phyloP scores from a whole-genome alignment of 1,140 invertebrate genomes.

The Eueides isabella region DNA sequence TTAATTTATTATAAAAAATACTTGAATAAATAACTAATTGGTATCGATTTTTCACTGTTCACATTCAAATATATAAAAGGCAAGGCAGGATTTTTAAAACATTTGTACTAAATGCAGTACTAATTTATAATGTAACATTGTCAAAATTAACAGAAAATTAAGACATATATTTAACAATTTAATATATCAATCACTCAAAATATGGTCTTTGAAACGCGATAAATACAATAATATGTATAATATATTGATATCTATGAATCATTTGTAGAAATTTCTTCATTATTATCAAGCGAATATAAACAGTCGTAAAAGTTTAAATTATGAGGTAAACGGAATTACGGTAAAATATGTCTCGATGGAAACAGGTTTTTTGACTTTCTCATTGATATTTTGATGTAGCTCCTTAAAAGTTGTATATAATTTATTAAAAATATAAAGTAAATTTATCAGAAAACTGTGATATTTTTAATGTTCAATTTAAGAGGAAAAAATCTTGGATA shows the following conservation, averaged over 20 bases:
- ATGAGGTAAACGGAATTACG: slow-evolving; percentile 10
- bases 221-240: too few species aligned
- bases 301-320: slow-evolving; percentile 9
- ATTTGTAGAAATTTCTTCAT: not conserved
- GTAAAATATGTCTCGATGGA: slow-evolving; percentile 3
- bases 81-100: too few species aligned
- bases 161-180: too few species aligned
- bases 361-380: not conserved
- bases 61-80: not conserved
- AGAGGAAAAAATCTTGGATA: not conserved
- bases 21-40: not conserved
- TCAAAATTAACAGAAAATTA: too few species aligned
- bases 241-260: not conserved
- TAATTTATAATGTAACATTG: too few species aligned
- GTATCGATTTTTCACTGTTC: not conserved
- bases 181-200: too few species aligned
- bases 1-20: slow-evolving; percentile 30
- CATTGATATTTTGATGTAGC: slow-evolving; percentile 6
- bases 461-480: not conserved
- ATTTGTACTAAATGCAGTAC: too few species aligned
- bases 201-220: too few species aligned
- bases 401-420: not conserved
- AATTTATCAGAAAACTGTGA: not conserved
- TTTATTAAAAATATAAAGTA: not conserved
- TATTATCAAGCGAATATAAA: not conserved